phyloP scores from a whole-genome alignment of 2,113 vertebrate genomes.

The Misgurnus mizolepis region DNA sequence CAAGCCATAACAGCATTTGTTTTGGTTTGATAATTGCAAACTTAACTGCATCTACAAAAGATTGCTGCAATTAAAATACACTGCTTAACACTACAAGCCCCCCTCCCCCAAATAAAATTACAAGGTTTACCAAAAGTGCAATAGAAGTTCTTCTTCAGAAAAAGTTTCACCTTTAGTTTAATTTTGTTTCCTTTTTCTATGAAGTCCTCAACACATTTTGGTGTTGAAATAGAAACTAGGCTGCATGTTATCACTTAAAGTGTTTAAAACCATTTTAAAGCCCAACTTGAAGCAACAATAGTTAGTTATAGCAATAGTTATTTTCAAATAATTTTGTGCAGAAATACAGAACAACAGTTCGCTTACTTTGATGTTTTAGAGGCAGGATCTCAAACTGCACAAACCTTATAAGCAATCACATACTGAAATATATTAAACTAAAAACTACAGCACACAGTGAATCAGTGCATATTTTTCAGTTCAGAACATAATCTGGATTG shows the following conservation, averaged over 20 bases:
- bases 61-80: background rate
- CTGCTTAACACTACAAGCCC: constrained; percentile 42
- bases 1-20: background rate
- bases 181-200: background rate
- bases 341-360: background rate
- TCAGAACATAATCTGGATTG: background rate
- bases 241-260: background rate
- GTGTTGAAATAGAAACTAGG: background rate
- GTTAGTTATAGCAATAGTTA: background rate
- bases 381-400: background rate
- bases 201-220: background rate
- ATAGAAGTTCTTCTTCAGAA: background rate
- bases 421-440: background rate
- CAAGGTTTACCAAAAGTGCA: constrained; percentile 25
- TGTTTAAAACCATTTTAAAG: background rate
- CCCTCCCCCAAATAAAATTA: constrained; percentile 19
- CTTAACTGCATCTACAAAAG: constrained; percentile 24
- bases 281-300: background rate
- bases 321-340: background rate
- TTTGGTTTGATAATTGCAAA: background rate
- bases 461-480: background rate
- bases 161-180: background rate
- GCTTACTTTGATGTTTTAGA: constrained; percentile 1
- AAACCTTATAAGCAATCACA: background rate
- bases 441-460: background rate